Conservation (phyloP, 2,113 vertebrate species). For the Cheilinus undulatus region DNA sequence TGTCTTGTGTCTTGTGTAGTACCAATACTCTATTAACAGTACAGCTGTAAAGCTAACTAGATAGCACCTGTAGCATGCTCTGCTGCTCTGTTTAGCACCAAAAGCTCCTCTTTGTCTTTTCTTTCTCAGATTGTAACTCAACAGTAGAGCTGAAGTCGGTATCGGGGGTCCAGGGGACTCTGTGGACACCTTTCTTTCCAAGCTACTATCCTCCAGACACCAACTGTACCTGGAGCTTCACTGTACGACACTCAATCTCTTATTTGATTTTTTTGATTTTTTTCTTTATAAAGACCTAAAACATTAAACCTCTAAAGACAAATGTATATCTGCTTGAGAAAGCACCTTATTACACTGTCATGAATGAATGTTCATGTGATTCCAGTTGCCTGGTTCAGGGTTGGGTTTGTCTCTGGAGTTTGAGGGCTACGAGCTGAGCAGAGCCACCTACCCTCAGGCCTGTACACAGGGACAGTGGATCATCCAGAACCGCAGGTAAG, state of each 20-base stretch:
- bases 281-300: too few species aligned
- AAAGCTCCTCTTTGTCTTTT: neutral
- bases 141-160: slow-evolving; percentile 81
- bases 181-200: slow-evolving; percentile 91
- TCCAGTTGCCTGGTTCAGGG: slow-evolving; percentile 86
- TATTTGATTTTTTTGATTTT: too few species aligned
- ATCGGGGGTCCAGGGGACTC: slow-evolving; percentile 84
- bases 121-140: slow-evolving; percentile 84
- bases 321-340: too few species aligned
- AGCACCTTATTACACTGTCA: too few species aligned
- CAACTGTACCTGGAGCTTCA: slow-evolving; percentile 92
- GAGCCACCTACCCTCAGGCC: slow-evolving; percentile 83
- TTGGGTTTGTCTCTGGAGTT: slow-evolving; percentile 91
- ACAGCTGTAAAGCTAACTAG: too few species aligned
- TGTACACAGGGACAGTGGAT: slow-evolving; percentile 94
- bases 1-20: too few species aligned
- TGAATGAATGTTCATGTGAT: too few species aligned
- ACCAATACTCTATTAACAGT: too few species aligned
- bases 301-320: too few species aligned
- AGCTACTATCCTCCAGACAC: slow-evolving; percentile 94
- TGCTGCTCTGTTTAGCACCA: too few species aligned
- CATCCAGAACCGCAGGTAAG: slow-evolving; percentile 91
- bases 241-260: slow-evolving; percentile 76
- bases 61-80: too few species aligned
- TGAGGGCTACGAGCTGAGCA: slow-evolving; percentile 89